A percentile compares a stretch with the other conserved stretches of the same genome.
These are phyloP conservation scores for Lymantria monacha DNA, from an alignment of 2,888 invertebrate genomes.

Conservation along the genomic window DNA sequence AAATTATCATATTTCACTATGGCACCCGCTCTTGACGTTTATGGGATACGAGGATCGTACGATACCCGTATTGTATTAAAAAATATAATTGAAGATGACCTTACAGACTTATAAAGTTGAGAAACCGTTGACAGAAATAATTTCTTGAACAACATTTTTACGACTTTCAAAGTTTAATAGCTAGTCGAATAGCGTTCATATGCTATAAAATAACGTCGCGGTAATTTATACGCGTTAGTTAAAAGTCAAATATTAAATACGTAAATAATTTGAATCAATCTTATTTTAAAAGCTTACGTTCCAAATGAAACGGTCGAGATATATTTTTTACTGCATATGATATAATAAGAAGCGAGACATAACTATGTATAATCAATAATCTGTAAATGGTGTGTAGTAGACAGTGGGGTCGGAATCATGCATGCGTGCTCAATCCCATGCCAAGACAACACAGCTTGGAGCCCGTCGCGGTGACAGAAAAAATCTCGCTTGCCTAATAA, in stretches of 20 bases:
- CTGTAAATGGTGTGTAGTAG: conserved; percentile 45
- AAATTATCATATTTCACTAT: conserved; percentile 72
- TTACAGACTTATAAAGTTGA: conserved; percentile 28
- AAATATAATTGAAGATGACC: conserved; percentile 44
- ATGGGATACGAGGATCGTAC: conserved; percentile 44
- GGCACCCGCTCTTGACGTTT: conserved; percentile 62
- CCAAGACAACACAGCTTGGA: conserved; percentile 38
- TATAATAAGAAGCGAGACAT: conserved; percentile 30
- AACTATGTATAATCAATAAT: conserved; percentile 27
- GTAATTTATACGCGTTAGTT: conserved; percentile 22
- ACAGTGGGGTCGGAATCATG: conserved; percentile 44
- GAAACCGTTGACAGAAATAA: conserved; percentile 39
- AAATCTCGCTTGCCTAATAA: conserved; percentile 69
- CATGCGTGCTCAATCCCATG: conserved; percentile 58
- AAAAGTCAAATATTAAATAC: conserved; percentile 19
- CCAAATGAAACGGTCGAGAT: not conserved
- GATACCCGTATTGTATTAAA: conserved; percentile 38
- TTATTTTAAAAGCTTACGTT: conserved; percentile 7
- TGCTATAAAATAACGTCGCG: conserved; percentile 19
- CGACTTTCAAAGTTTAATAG: conserved; percentile 29
- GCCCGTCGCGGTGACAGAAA: conserved; percentile 44
- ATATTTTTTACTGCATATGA: conserved; percentile 6
- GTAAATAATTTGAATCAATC: conserved; percentile 18
- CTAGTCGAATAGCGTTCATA: conserved; percentile 20
- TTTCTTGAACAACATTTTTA: conserved; percentile 34